Evolutionary conservation across 2,888 invertebrate genomes (phyloP), one percentile per base, ranked within the genome.

Genomic region (Scelioninae gen. 1): DNA sequence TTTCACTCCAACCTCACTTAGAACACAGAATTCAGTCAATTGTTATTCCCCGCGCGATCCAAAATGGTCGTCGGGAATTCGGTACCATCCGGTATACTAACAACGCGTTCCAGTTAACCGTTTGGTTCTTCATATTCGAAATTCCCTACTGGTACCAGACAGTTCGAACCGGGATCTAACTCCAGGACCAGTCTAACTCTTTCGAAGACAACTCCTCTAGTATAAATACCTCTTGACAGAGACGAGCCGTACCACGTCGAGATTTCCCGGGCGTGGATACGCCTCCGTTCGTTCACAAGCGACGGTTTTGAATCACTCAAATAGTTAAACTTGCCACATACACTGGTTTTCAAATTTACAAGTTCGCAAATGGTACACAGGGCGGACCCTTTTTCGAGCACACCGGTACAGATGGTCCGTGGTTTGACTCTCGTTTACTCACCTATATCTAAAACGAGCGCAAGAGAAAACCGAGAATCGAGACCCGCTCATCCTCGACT

Each of bases 401-500:
- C n/a, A n/a, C n/a, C n/a, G n/a, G n/a, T n/a, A n/a, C n/a, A n/a
- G n/a, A n/a, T n/a, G n/a, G n/a, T n/a, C n/a, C n/a, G n/a, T n/a
- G n/a, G n/a, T n/a, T n/a, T n/a, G n/a, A n/a, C n/a, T n/a, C n/a
- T n/a, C n/a, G n/a, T n/a, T n/a, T n/a, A 88, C 89, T 90, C 88
- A 90, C 90, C 89, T 90, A 89, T 84, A 79, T 89, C 88, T 90
- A 89, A 87, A 89, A 87, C 85, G 85, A 82, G 85, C 87, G 79
- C 68, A 85, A 84, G 66, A 85, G 65, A 83, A 65, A 84, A 85
- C 85, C 76, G 82, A 85, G 86, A 87, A 84, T 87, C 88, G 87
- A 85, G 89, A 88, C 86, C 90, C 90, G 89, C 90, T 89, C 91
- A 91, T 91, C 88, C 90, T 91, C 90, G 88, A 90, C 88, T 90